Evolutionary conservation across 2,797 vertebrate species (phyloP).

Genomic region (Chloroceryle amazona): DNA sequence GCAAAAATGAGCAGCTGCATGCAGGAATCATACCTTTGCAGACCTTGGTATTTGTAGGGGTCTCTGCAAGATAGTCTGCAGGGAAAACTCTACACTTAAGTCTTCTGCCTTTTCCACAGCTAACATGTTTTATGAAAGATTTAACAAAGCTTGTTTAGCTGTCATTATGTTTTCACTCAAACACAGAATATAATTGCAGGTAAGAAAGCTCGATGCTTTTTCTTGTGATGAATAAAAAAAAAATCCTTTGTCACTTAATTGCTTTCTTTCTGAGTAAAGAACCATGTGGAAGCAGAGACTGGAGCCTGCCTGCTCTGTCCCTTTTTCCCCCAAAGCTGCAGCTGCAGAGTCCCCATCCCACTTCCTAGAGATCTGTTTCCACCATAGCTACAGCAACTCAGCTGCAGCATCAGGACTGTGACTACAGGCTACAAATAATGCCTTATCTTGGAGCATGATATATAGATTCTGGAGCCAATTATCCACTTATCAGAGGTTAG

Average conservation of each 20-base stretch:
- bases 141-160: conserved; percentile 1
- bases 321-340: neutral
- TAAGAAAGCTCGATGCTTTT: neutral
- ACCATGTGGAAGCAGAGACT: neutral
- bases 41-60: neutral
- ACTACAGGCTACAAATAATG: neutral
- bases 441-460: neutral
- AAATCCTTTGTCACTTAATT: neutral
- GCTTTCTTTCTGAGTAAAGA: neutral
- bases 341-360: neutral
- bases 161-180: neutral
- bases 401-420: neutral
- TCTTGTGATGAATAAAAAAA: neutral
- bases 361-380: neutral
- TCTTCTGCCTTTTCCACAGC: neutral
- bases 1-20: neutral
- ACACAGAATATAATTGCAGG: neutral
- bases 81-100: neutral
- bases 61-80: neutral
- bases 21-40: neutral
- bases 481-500: neutral
- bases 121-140: neutral
- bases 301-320: rapidly evolving
- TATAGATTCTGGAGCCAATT: neutral
- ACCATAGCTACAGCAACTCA: neutral